These are phyloP conservation scores for Nysson spinosus DNA, from an alignment of 2,888 invertebrate species.

Conservation along the genomic window DNA sequence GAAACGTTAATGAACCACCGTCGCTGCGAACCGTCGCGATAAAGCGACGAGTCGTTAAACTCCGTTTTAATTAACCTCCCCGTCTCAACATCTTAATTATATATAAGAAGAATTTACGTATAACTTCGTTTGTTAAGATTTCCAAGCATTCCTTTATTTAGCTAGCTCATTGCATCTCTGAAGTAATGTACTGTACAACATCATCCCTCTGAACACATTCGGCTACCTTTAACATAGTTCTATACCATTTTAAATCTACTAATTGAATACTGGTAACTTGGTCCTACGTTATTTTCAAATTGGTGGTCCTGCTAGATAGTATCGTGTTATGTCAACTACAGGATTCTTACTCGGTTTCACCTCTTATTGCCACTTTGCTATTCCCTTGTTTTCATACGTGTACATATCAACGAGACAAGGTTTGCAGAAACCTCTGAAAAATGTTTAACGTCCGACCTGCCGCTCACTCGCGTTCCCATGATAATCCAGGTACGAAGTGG, in stretches of 20 bases:
- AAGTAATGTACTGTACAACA: no score
- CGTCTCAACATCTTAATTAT: slow-evolving; percentile 32
- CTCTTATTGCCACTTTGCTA: slow-evolving; percentile 10
- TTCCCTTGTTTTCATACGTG: slow-evolving; percentile 16
- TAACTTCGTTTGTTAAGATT: no score
- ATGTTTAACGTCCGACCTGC: slow-evolving; percentile 35
- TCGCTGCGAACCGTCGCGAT: slow-evolving; percentile 32
- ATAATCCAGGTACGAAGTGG: slow-evolving; percentile 46
- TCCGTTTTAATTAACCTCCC: slow-evolving; percentile 38
- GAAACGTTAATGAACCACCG: slow-evolving; percentile 50
- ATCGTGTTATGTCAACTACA: no score
- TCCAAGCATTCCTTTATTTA: no score
- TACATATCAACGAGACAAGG: slow-evolving; percentile 13
- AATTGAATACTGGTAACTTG: no score
- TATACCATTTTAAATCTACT: no score
- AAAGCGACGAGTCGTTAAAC: slow-evolving; percentile 33
- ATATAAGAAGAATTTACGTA: slow-evolving; percentile 26
- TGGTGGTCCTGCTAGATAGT: no score
- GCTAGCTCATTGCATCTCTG: no score
- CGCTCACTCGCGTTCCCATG: slow-evolving; percentile 39
- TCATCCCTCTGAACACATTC: no score
- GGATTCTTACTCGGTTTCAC: no score
- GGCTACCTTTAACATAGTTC: no score
- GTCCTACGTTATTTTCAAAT: no score
- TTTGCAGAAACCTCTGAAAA: slow-evolving; percentile 29